Conservation (phyloP, 2,888 invertebrate species). For the Drosophila algonquin region DNA sequence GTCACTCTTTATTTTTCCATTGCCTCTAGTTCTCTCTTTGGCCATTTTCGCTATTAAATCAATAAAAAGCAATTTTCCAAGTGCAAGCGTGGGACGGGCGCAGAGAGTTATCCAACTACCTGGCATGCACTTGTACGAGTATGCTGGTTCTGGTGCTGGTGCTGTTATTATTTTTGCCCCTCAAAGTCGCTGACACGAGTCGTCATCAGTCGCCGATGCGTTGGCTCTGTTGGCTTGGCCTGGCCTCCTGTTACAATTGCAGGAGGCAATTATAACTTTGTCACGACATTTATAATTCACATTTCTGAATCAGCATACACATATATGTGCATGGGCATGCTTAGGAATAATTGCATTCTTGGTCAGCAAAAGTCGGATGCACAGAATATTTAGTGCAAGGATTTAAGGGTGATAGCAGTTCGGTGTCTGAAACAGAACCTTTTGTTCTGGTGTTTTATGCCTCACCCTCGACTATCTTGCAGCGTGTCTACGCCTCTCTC, state of each 20-base stretch:
- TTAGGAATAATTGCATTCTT: too few relatives aligned
- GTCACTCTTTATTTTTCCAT: not conserved
- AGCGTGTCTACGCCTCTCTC: conserved; percentile 18
- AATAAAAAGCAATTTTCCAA: conserved; percentile 75
- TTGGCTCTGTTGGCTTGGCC: conserved; percentile 18
- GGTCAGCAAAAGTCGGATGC: too few relatives aligned
- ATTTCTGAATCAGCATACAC: too few relatives aligned
- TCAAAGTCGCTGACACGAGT: conserved; percentile 49
- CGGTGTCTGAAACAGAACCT: not conserved
- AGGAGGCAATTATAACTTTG: conserved; percentile 54
- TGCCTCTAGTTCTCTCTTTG: not conserved
- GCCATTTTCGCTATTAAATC: conserved; percentile 60
- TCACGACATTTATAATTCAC: conserved; percentile 25
- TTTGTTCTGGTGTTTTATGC: conserved; percentile 25
- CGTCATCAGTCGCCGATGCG: conserved; percentile 30
- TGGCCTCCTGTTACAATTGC: conserved; percentile 14
- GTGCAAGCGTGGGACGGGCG: conserved; percentile 60
- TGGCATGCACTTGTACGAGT: conserved; percentile 58
- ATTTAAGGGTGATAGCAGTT: conserved; percentile 18
- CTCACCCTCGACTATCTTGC: conserved; percentile 29
- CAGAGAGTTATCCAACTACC: conserved; percentile 41
- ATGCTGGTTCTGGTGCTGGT: conserved; percentile 28
- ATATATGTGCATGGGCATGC: too few relatives aligned
- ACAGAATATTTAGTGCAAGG: not conserved
- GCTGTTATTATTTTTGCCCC: conserved; percentile 57